These are phyloP conservation scores for Chymomyza caudatula DNA, from an alignment of 2,888 invertebrate species.

Conservation along the genomic window DNA sequence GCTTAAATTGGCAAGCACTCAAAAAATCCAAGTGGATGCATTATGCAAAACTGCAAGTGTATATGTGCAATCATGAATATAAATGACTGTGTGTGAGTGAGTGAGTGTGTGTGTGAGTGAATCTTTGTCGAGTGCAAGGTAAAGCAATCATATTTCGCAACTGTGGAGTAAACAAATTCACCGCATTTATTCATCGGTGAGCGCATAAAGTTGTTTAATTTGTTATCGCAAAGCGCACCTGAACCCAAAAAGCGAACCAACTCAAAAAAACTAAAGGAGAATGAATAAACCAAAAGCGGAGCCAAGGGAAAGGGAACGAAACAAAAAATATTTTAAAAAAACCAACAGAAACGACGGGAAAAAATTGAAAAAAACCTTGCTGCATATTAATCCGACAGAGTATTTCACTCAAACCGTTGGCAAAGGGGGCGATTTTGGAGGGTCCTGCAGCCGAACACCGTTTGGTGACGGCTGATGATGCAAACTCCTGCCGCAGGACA, in stretches of 20 bases:
- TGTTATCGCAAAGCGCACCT: constrained; percentile 68
- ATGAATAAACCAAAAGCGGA: constrained; percentile 61
- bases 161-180: background rate
- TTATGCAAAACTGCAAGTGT: background rate
- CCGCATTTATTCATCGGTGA: background rate
- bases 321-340: constrained; percentile 11
- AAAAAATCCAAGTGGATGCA: background rate
- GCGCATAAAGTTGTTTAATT: constrained; percentile 48
- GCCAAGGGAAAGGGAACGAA: constrained; percentile 34
- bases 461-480: constrained; percentile 5
- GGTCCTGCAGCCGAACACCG: constrained; percentile 13
- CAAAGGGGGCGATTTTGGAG: background rate
- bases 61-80: background rate
- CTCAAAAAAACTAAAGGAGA: constrained; percentile 32
- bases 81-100: background rate
- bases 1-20: background rate
- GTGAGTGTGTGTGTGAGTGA: background rate
- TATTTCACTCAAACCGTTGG: constrained; percentile 52
- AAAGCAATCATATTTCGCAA: background rate
- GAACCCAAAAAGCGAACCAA: constrained; percentile 29
- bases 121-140: background rate
- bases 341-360: constrained; percentile 20
- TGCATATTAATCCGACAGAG: constrained; percentile 71
- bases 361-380: constrained; percentile 65
- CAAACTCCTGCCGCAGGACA: constrained; percentile 29